Base-by-base conservation (phyloP, 2,888 invertebrate genomes). In the Cerastis rubricosa region DNA sequence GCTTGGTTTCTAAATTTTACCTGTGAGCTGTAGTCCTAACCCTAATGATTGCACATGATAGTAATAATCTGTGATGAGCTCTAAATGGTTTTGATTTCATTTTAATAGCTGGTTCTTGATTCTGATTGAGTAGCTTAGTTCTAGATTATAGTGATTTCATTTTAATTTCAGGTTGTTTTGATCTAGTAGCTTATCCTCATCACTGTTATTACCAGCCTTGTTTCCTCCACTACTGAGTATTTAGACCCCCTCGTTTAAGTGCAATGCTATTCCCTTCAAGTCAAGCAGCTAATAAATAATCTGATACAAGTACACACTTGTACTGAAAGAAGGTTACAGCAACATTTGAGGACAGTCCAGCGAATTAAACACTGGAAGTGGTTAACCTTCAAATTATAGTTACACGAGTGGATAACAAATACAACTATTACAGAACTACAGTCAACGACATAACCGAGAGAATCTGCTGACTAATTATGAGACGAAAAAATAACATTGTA, bases 401-500 rank as follows among this genome's bases (percentile, higher is more conserved):
- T 57, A 14, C 1, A 51, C 7, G 17, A 81, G 61, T 59, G 63
- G 43, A 22, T 43, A 40, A 35, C 22, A 83, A 77, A 86, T 49
- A 71, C 5, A 71, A 67, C 61, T 71, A 70, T 84, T 77, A 84
- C 83, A 71, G 83, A 74, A 83, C 73, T 9, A 63, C n/a, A 64
- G 68, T 65, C 57, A 49, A 78, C 51, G 64, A 85, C 70, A 71
- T 40, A 78, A 59, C 69, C 45, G 59, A 72, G 29, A 80, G 66
- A 89, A 86, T 83, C 68, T 87, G 88, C 89, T 84, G 89, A 88
- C 73, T 88, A 86, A 88, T 88, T 85, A 83, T 73, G 80, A 84
- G 72, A 47, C 57, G 29, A 59, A 80, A 74, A 80, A 86, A 77
- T 14, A 59, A 78, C 49, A 78, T 65, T 82, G 68, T 83, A 80